Evolutionary conservation across 2,113 vertebrate species (phyloP).

Genomic region (Cyanistes caeruleus): DNA sequence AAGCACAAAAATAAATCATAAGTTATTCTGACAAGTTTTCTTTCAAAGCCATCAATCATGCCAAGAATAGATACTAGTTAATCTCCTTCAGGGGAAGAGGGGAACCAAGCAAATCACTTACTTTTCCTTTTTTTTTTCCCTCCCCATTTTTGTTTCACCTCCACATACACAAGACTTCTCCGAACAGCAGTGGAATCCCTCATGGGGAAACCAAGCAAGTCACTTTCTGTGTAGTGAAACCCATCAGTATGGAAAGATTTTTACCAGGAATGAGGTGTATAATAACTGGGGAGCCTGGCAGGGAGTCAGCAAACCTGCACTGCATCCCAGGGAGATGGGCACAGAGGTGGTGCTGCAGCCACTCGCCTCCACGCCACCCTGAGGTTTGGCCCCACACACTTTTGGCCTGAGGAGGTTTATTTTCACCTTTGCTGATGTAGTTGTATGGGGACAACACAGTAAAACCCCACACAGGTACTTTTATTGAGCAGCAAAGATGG

Average conservation of each 20-base stretch:
- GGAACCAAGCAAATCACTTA: neutral
- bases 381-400: neutral
- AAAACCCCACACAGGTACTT: neutral
- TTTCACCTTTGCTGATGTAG: neutral
- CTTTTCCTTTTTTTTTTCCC: neutral
- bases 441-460: neutral
- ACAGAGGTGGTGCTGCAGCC: neutral
- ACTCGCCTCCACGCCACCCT: neutral
- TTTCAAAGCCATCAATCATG: conserved; percentile 27
- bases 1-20: conserved; percentile 49
- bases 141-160: neutral
- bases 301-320: neutral
- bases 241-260: neutral
- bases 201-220: neutral
- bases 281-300: neutral
- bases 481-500: neutral
- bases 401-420: neutral
- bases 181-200: neutral
- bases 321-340: neutral
- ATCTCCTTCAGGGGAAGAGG: neutral
- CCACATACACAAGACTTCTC: neutral
- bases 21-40: conserved; percentile 31
- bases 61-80: conserved; percentile 36
- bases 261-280: neutral
- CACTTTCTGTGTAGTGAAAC: neutral